Evolutionary conservation across 2,797 vertebrate genomes (phyloP).

Genomic region (Danio tinwini): DNA sequence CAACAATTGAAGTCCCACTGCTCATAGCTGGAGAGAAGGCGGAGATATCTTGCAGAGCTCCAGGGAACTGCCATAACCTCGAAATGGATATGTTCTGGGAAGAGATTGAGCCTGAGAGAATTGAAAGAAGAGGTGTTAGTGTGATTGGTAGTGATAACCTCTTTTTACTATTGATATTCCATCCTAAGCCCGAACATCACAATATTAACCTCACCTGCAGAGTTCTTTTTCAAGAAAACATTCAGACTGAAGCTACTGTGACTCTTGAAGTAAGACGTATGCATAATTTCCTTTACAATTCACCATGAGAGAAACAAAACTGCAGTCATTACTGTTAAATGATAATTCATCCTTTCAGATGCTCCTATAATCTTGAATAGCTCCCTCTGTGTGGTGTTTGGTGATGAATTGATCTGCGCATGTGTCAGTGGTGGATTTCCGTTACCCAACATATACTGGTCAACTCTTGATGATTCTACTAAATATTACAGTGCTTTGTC

Average conservation of each 20-base stretch:
- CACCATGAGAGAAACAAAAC: not conserved
- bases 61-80: too few species aligned
- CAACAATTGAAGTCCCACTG: not conserved
- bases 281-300: not conserved
- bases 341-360: not conserved
- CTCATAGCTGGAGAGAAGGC: not conserved
- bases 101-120: too few species aligned
- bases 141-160: not conserved
- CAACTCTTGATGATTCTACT: too few species aligned
- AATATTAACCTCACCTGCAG: not conserved
- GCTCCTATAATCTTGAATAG: conserved; percentile 7
- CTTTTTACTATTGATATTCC: not conserved
- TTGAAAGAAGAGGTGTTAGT: not conserved
- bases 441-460: conserved; percentile 10
- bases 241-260: not conserved
- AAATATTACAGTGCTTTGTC: not conserved
- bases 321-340: not conserved
- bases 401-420: conserved; percentile 1
- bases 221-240: not conserved
- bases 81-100: too few species aligned
- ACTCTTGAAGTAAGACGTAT: not conserved
- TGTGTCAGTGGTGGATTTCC: conserved; percentile 10
- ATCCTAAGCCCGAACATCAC: not conserved
- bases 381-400: not conserved
- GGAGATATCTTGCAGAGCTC: too few species aligned